phyloP scores from a whole-genome alignment of 2,113 vertebrate species.

The Pagrus major region DNA sequence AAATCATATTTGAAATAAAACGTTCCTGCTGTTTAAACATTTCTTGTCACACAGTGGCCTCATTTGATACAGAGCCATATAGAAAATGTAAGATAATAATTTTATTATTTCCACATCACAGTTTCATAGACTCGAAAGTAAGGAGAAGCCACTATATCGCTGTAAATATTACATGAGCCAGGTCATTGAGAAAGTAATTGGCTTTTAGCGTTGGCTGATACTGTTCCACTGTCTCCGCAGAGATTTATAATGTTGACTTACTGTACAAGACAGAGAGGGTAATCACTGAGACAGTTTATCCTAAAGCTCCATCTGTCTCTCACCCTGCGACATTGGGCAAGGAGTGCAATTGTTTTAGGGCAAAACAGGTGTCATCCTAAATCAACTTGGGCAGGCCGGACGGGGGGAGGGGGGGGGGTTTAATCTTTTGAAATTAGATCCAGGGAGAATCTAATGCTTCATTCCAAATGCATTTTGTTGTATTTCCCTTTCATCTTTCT shows the following conservation, averaged over 20 bases:
- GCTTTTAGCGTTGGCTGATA: conserved; percentile 76
- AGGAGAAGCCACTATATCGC: conserved; percentile 48
- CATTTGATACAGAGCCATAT: background rate
- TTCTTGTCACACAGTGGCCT: conserved; percentile 10
- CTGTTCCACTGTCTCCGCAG: conserved; percentile 55
- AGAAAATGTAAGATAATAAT: conserved; percentile 51
- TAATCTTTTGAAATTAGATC: conserved; percentile 73
- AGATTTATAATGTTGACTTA: conserved; percentile 82
- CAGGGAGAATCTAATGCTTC: conserved; percentile 61
- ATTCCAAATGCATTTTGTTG: conserved; percentile 65
- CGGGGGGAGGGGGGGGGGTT: background rate
- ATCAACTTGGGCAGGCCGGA: conserved; percentile 57
- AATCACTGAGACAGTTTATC: conserved; percentile 74
- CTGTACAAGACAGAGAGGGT: conserved; percentile 74
- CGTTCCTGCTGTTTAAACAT: background rate
- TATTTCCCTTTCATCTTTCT: conserved; percentile 75
- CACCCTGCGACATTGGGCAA: conserved; percentile 46
- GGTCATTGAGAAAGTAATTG: conserved; percentile 77
- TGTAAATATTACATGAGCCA: conserved; percentile 79
- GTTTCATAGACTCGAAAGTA: conserved; percentile 56
- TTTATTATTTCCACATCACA: conserved; percentile 54
- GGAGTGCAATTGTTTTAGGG: conserved; percentile 62
- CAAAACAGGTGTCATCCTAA: conserved; percentile 72
- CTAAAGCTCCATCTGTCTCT: conserved; percentile 71
- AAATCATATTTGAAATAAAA: background rate